Conservation (phyloP, 2,113 vertebrate genomes). For the Pseudolaguvia tuberculata region DNA sequence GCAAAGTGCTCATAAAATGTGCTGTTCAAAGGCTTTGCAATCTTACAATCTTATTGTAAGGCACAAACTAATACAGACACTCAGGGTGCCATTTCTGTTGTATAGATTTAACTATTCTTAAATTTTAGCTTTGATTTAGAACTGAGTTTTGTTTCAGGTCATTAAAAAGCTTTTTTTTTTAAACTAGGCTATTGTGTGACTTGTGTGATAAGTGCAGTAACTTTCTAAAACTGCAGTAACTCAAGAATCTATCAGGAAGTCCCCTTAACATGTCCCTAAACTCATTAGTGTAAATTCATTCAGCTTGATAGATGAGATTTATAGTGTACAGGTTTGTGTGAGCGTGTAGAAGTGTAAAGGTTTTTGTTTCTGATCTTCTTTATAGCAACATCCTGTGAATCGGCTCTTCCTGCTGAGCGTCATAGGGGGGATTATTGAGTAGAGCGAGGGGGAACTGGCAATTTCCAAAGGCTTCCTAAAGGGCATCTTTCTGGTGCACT, state of each 20-base stretch:
- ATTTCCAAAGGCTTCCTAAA: slow-evolving; percentile 17
- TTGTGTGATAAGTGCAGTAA: not conserved
- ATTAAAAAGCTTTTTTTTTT: not conserved
- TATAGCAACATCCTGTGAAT: slow-evolving; percentile 7
- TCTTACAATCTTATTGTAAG: not conserved
- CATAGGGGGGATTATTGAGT: not conserved
- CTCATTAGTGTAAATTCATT: not conserved
- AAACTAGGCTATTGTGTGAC: not conserved
- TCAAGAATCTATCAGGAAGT: not conserved
- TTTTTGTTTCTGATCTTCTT: slow-evolving; percentile 1
- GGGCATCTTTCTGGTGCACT: slow-evolving; percentile 19
- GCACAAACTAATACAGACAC: not conserved
- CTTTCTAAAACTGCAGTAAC: not conserved
- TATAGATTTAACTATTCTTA: not conserved
- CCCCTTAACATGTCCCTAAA: not conserved
- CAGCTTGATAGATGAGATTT: not conserved
- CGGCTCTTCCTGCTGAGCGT: not conserved
- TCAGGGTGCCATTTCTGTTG: not conserved
- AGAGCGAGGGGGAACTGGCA: not conserved
- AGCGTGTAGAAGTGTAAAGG: slow-evolving; percentile 8
- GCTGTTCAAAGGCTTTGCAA: not conserved
- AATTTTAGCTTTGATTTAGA: not conserved
- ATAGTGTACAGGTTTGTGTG: not conserved
- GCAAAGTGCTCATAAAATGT: not conserved
- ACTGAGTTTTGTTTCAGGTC: not conserved